phyloP scores from a whole-genome alignment of 2,888 invertebrate species.

The Adelphocoris suturalis region DNA sequence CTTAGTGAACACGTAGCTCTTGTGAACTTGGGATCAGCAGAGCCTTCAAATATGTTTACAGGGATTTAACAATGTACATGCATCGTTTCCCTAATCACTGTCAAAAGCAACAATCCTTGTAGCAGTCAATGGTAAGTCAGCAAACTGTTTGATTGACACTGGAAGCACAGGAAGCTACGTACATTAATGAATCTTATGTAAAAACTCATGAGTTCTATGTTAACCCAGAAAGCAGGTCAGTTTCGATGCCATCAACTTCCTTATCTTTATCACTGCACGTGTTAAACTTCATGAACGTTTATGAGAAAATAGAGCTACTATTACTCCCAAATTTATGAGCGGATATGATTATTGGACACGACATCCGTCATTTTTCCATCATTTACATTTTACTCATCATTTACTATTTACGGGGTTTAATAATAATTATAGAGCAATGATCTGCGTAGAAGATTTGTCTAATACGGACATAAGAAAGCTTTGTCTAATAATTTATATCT shows the following conservation, averaged over 20 bases:
- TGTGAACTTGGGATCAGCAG: too few species aligned
- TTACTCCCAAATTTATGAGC: slow-evolving; percentile 27
- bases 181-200: too few species aligned
- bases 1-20: too few species aligned
- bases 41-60: background rate
- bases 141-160: slow-evolving; percentile 30
- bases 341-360: slow-evolving; percentile 39
- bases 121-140: background rate
- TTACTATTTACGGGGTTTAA: too few species aligned
- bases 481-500: too few species aligned
- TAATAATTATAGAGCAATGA: too few species aligned
- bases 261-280: background rate
- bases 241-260: slow-evolving; percentile 35
- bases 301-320: background rate
- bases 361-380: too few species aligned
- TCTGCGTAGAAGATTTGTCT: too few species aligned
- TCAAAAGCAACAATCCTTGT: background rate
- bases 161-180: slow-evolving; percentile 10
- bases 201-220: background rate
- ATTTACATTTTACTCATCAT: too few species aligned
- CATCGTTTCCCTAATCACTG: background rate
- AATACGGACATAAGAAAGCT: too few species aligned
- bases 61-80: too few species aligned
- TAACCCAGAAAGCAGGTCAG: background rate
- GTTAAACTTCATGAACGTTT: background rate